Base-by-base conservation (phyloP, 2,113 vertebrate genomes). In the Galemys pyrenaicus region DNA sequence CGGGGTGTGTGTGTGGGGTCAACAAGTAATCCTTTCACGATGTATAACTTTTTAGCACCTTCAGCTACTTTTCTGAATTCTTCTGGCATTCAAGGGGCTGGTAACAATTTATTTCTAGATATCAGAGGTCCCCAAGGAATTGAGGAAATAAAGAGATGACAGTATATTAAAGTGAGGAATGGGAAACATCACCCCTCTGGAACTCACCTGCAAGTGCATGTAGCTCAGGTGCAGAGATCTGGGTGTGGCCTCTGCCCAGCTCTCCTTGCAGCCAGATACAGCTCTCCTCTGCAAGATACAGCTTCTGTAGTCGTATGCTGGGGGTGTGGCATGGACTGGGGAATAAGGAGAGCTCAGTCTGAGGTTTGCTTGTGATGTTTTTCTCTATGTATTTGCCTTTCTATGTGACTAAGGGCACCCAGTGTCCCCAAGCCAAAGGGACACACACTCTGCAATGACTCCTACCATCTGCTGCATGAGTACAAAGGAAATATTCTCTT, bases 171-270 rank as follows among this genome's bases (percentile, higher is more conserved):
- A 12, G 41, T 12, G 4, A 0, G 22, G 13, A 24, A 5, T 64
- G 12, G 71, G 35, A 58, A 87, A 46, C 39, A 44, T 4, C 0
- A 0, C 10, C 37, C 2, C 12, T 60, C 24, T 41, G 10, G 58
- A 32, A 75, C 35, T 15, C 28, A 9, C 6, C 0, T 22, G 39
- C 12, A 58, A 39, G 28, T 6, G 1, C 79, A 24, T 12, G 46
- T 37, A 16, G 0, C 0, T 46, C 0, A 0, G 5, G 12, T 19
- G 32, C 28, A 20, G 35, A 41, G 32, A 37, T 30, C 68, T 49
- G 62, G 30, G 54, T 4, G 22, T 16, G 30, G 20, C 10, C 54
- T 30, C 6, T 24, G 32, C 13, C 68, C 46, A 24, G 0, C 16
- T 16, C 3, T 37, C 15, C 26, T 32, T 46, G 39, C 28, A 5